Evolutionary conservation across 53 echinoderm and acorn worm genomes (phyloP).

Genomic region (Henricia sp.): DNA sequence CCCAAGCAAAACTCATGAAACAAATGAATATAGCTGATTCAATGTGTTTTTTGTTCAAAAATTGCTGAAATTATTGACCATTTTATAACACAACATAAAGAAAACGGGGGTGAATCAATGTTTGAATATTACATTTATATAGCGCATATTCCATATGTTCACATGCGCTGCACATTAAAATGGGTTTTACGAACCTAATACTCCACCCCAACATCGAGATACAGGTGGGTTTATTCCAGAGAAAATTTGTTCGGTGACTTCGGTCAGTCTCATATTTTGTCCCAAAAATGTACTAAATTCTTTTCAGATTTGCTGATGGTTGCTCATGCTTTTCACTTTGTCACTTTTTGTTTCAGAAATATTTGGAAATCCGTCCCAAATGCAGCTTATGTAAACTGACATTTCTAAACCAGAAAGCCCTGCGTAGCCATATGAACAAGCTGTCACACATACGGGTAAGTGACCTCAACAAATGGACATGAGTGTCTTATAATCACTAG

Average conservation of each 20-base stretch:
- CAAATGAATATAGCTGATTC: background rate
- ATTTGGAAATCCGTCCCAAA: constrained; percentile 15
- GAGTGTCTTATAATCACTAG: too few species aligned
- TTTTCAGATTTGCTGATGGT: background rate
- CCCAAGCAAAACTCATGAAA: background rate
- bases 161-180: too few species aligned
- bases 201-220: too few species aligned
- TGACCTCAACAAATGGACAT: background rate
- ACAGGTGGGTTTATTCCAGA: too few species aligned
- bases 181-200: background rate
- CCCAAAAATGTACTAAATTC: background rate
- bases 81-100: too few species aligned
- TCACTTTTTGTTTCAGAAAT: constrained; percentile 14
- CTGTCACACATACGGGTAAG: constrained; percentile 42
- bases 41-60: background rate
- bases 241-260: background rate
- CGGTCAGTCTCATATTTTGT: background rate
- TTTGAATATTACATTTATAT: too few species aligned
- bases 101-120: too few species aligned
- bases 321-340: too few species aligned
- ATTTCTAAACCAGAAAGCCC: background rate
- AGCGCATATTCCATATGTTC: too few species aligned
- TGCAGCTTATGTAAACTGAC: constrained; percentile 40
- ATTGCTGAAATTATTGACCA: too few species aligned
- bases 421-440: constrained; percentile 5